Base-by-base conservation (phyloP, 2,888 invertebrate genomes). In the Tetheella fluctuosa region DNA sequence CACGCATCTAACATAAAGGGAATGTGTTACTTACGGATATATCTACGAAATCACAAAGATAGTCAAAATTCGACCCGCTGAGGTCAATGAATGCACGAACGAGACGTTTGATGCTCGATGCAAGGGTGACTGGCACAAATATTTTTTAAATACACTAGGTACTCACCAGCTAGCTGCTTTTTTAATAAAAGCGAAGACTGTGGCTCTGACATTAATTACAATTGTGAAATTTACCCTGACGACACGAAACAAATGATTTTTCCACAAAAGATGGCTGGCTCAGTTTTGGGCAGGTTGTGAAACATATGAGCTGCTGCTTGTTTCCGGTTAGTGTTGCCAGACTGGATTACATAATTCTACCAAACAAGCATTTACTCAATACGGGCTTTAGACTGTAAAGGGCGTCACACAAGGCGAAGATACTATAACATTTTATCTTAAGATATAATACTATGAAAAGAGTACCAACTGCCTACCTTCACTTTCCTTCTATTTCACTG, bases 141-240 rank as follows among this genome's bases (percentile, higher is more conserved):
- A 59, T 73, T 76, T 79, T 71, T 71, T 64, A 64, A 65, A 63
- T 73, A 64, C 67, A 73, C 65, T 60, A 63, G 65, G 62, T 65
- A 94, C 94, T 94, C 95, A 98, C 98, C 98, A 96, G 98, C 97
- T 94, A 98, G 95, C 95, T 98, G 98, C 96, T 98, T 98, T 94
- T 97, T 96, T 94, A 98, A 95, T 94, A 98, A 95, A 94, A 98
- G 96, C 93, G 98, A 97, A 94, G 98, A 98, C 96, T 98, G 98
- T 95, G 96, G 96, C 95, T 97, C 97, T 95, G 97, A 97, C 97
- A 97, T 97, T 96, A 96, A 96, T 96, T 95, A 95, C 95, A 95
- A 95, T 94, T 95, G 94, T 94, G 94, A 95, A 95, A 95, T 95
- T 95, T 95, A 95, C 94, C 94, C 94, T 94, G 94, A 94, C 93